phyloP scores from a whole-genome alignment of 2,797 vertebrate genomes.

The Merluccius polli region DNA sequence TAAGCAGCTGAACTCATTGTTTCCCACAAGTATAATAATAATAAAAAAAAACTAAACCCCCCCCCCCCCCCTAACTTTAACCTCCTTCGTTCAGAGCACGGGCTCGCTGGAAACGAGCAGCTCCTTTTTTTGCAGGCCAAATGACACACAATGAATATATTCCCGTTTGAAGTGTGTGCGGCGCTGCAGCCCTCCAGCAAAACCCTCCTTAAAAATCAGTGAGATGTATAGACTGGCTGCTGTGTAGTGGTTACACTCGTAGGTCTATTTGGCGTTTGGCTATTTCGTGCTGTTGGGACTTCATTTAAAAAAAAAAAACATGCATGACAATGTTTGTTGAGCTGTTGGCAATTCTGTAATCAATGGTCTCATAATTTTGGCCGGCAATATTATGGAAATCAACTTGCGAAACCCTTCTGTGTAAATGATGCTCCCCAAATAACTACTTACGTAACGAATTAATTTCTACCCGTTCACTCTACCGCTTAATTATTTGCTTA shows the following conservation, averaged over 20 bases:
- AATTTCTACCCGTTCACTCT: neutral
- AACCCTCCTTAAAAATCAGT: constrained; percentile 60
- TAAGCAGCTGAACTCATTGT: constrained; percentile 98
- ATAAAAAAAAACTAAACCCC: constrained; percentile 70
- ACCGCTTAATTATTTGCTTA: neutral
- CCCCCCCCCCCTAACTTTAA: too few relatives aligned
- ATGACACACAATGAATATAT: constrained; percentile 84
- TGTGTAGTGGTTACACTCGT: constrained; percentile 58
- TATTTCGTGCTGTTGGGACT: constrained; percentile 37
- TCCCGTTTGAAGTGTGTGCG: constrained; percentile 68
- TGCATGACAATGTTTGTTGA: constrained; percentile 61
- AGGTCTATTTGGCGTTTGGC: constrained; percentile 42
- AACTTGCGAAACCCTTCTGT: neutral
- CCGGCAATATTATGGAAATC: constrained; percentile 7
- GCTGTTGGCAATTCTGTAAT: constrained; percentile 62
- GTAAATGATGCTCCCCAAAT: neutral
- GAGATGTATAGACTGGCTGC: constrained; percentile 57
- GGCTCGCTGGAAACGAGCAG: constrained; percentile 83
- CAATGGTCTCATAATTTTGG: constrained; percentile 56
- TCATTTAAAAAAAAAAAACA: constrained; percentile 61
- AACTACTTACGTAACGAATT: neutral
- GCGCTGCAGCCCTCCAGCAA: constrained; percentile 70
- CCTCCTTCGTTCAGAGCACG: constrained; percentile 88
- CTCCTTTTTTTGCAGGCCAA: constrained; percentile 85
- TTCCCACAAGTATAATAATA: constrained; percentile 94